A percentile compares a stretch with the other conserved stretches of the same genome.
Conservation (phyloP, 2,888 invertebrate species). For the Drosophila nr. medialis region DNA sequence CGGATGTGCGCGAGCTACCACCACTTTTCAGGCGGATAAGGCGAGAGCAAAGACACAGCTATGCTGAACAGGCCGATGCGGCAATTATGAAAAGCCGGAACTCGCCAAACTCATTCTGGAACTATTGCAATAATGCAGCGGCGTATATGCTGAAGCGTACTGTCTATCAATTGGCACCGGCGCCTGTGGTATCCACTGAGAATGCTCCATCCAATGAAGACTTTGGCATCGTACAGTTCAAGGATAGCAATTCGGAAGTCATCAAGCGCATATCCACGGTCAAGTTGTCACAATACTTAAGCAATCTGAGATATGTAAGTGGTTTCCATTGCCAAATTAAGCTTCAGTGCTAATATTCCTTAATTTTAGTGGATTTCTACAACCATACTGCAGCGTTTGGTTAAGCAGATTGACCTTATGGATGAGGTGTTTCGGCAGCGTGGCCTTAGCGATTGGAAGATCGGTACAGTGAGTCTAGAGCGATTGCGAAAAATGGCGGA, state of each 20-base stretch:
- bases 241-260: constrained; percentile 83
- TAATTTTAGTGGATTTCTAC: constrained; percentile 91
- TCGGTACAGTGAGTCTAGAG: constrained; percentile 90
- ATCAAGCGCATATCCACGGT: constrained; percentile 85
- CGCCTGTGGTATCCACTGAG: constrained; percentile 76
- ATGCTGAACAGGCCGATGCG: constrained; percentile 71
- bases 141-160: constrained; percentile 83
- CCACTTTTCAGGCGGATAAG: constrained; percentile 55
- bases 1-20: constrained; percentile 85
- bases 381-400: constrained; percentile 91
- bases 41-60: constrained; percentile 79
- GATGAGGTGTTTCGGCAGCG: constrained; percentile 90
- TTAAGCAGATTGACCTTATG: constrained; percentile 89
- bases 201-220: constrained; percentile 82
- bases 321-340: too few relatives aligned
- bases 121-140: constrained; percentile 84
- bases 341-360: not conserved
- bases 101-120: constrained; percentile 84
- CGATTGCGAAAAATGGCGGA: constrained; percentile 90
- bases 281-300: constrained; percentile 91
- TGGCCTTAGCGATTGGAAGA: constrained; percentile 88
- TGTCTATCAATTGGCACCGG: constrained; percentile 83
- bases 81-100: constrained; percentile 66
- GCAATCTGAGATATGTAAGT: constrained; percentile 90
- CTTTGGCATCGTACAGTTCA: constrained; percentile 77